Percentiles rank a stretch among this genome's conserved stretches.
phyloP scores from a whole-genome alignment of 2,797 vertebrate genomes.

The Malurus splendens region DNA sequence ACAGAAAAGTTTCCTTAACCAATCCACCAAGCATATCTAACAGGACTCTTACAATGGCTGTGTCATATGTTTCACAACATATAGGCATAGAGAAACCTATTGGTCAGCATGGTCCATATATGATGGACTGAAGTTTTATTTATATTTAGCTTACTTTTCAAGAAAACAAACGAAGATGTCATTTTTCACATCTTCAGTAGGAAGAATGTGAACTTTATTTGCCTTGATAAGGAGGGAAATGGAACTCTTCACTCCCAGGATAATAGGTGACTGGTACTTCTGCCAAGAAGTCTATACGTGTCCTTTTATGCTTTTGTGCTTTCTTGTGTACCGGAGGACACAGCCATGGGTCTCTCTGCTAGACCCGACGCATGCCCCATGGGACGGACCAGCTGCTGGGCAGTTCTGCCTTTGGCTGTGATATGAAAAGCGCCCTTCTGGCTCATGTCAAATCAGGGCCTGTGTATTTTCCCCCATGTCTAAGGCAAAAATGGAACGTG shows the following conservation, averaged over 20 bases:
- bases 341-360: fast-evolving
- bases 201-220: background rate
- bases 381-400: background rate
- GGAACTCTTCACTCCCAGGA: background rate
- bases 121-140: fast-evolving
- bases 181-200: background rate
- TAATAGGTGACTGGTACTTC: background rate
- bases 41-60: background rate
- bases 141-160: background rate
- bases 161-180: background rate
- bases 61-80: fast-evolving
- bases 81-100: fast-evolving
- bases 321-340: background rate
- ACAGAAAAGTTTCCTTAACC: background rate
- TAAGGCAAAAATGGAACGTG: background rate
- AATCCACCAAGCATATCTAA: background rate
- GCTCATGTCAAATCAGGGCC: background rate
- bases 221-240: background rate
- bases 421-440: background rate
- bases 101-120: background rate
- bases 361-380: fast-evolving
- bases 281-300: fast-evolving
- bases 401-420: background rate
- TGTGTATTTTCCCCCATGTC: fast-evolving
- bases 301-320: background rate